phyloP scores from a whole-genome alignment of 2,797 vertebrate species.

The Gouania willdenowi region DNA sequence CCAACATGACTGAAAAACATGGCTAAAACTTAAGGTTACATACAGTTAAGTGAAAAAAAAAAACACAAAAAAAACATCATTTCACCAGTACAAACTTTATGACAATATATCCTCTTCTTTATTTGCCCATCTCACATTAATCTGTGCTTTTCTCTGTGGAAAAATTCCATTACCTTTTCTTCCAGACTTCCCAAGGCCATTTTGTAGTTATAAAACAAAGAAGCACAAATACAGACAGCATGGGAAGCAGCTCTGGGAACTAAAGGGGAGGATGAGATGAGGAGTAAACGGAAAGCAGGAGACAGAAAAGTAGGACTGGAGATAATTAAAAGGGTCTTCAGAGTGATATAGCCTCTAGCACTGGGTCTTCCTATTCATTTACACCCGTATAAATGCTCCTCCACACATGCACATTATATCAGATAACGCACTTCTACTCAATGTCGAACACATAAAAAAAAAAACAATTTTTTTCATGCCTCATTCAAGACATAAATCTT shows the following conservation, averaged over 20 bases:
- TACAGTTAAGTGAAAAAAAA: too few relatives aligned
- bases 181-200: slow-evolving; percentile 54
- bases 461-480: slow-evolving; percentile 13
- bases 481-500: slow-evolving; percentile 30
- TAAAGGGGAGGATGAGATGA: slow-evolving; percentile 34
- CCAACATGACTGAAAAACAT: too few relatives aligned
- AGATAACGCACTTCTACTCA: slow-evolving; percentile 4
- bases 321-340: slow-evolving; percentile 63
- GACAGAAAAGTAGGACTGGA: slow-evolving; percentile 29
- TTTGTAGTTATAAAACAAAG: slow-evolving; percentile 43
- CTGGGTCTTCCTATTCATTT: slow-evolving; percentile 30
- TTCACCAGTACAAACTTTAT: slow-evolving; percentile 28
- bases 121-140: slow-evolving; percentile 27
- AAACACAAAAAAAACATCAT: slow-evolving; percentile 31
- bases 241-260: slow-evolving; percentile 36
- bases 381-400: slow-evolving; percentile 26
- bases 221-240: slow-evolving; percentile 37
- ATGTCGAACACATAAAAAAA: too few relatives aligned
- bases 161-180: slow-evolving; percentile 32
- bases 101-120: slow-evolving; percentile 23
- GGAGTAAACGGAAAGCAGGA: slow-evolving; percentile 39
- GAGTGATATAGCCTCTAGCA: slow-evolving; percentile 33
- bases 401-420: not conserved
- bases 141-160: slow-evolving; percentile 32
- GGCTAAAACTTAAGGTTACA: too few relatives aligned